Evolutionary conservation across 2,797 vertebrate genomes (phyloP), one percentile per base, ranked within the genome.

Genomic region (Podarcis siculus): DNA sequence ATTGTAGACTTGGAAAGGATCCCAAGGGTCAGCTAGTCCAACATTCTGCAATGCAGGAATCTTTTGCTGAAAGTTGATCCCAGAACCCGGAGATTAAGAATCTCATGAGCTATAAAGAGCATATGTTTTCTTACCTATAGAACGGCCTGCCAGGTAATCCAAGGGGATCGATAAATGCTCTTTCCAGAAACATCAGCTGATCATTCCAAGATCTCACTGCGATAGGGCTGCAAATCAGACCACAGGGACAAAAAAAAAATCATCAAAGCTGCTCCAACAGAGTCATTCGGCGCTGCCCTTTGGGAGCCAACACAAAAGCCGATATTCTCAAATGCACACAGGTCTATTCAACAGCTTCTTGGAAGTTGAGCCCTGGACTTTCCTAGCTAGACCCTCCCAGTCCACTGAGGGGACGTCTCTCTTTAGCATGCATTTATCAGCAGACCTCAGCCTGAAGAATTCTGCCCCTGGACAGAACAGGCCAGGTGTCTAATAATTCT

Each of bases 161-260:
- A 93, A 99, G 97, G 77, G 98, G 99, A 95, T 99, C 98, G 0
- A 98, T 98, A 92, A 99, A 99, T 72, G 98, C 98, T 93, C 98
- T 97, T 95, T 99, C 98, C 92, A 99, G 95, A 94, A 98, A 98
- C 98, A 99, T 99, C 55, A 99, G 96, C 94, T 98, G 98, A 95
- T 99, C 99, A 49, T 99, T 99, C 76, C 97, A 92, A 85, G 98
- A 95, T 86, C 98, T 98, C 58, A 99, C 95, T 91, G 97, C 96
- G 85, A 99, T 87, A 39, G 96, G 93, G 92, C 98, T 99, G 89
- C 92, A 85, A 85, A 89, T 45, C 9, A 82, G 19, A 86, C 19
- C 19, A 75, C 9, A 25, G 12, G 45, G 35, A 80, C 4, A 49
- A 69, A 45, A 49, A 27, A 49, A 49, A 3, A n/a, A 32, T 0